Percentiles rank a stretch among this genome's conserved stretches.
Evolutionary conservation across 2,797 vertebrate genomes (phyloP).

Genomic region (Rhyacichthys aspro): DNA sequence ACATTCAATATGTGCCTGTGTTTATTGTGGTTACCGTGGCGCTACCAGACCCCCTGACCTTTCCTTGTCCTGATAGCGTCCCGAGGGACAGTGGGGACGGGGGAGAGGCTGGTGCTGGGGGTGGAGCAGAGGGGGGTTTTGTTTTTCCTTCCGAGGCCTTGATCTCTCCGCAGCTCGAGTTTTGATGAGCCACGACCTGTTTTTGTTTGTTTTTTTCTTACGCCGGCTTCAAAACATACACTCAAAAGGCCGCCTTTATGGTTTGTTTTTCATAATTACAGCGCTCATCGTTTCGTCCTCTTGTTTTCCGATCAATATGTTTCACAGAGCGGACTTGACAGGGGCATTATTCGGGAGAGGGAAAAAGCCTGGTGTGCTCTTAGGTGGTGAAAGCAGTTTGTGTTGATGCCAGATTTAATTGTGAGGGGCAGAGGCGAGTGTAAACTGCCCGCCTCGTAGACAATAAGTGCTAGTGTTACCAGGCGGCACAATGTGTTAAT

Average conservation of each 20-base stretch:
- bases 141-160: constrained; percentile 58
- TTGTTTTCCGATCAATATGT: constrained; percentile 3
- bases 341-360: constrained; percentile 17
- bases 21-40: constrained; percentile 47
- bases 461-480: constrained; percentile 72
- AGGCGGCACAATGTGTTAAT: constrained; percentile 68
- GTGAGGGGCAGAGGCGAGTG: constrained; percentile 72
- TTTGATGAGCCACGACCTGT: constrained; percentile 37
- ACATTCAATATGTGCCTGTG: constrained; percentile 19
- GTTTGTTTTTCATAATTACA: constrained; percentile 16
- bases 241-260: background rate
- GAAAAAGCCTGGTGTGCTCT: constrained; percentile 11
- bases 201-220: no score
- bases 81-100: constrained; percentile 53
- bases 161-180: constrained; percentile 35
- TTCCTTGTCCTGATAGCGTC: constrained; percentile 77
- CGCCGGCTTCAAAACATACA: background rate
- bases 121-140: constrained; percentile 36
- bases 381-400: constrained; percentile 38
- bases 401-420: constrained; percentile 75
- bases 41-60: constrained; percentile 74
- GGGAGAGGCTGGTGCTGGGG: constrained; percentile 10
- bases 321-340: constrained; percentile 20
- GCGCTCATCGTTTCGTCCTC: constrained; percentile 6
- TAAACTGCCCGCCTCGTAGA: constrained; percentile 67